Evolutionary conservation across 2,888 invertebrate genomes (phyloP), one percentile per base, ranked within the genome.

Genomic region (Spisula subtruncata): DNA sequence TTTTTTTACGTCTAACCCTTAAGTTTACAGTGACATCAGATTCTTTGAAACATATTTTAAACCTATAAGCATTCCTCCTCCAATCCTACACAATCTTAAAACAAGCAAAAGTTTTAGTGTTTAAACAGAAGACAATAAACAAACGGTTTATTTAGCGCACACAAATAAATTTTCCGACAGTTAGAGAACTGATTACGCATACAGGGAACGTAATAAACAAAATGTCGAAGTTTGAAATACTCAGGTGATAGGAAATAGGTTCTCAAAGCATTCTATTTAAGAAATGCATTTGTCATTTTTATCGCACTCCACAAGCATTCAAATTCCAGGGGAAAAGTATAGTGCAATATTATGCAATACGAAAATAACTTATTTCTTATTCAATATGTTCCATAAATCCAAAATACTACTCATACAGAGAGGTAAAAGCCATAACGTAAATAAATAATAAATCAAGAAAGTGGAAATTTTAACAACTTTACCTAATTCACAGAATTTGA

Each of bases 61-160:
- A 51, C 14, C 51, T 51, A 4, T 51, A 51, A 16, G 16, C 51
- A 51, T 51, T 51, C 51, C 51, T 51, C 25, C 25, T 66, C 25
- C 20, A 66, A 25, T 25, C 25, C 60, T 10, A n/a, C 10, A 66
- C 60, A 66, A 25, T n/a, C 60, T 66, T 66, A 66, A 10, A n/a
- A 66, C 60, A 66, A 51, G 14, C 51, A 51, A 8, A 51, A 14
- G n/a, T n/a, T 51, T 16, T 51, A 8, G 25, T 66, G 25, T 66
- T 66, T 66, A 66, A 66, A n/a, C 60, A 25, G 60, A 66, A 25
- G 60, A 66, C 60, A 66, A 66, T 66, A 66, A 66, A 66, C 60
- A 2, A 66, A 1, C 12, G 25, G 25, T 66, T 66, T 66, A n/a
- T 66, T 66, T 66, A 66, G n/a, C 25, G 5, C 6, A 66, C 60